Base-by-base conservation (phyloP, 2,888 invertebrate species). In the Tanytarsus gracilentus region DNA sequence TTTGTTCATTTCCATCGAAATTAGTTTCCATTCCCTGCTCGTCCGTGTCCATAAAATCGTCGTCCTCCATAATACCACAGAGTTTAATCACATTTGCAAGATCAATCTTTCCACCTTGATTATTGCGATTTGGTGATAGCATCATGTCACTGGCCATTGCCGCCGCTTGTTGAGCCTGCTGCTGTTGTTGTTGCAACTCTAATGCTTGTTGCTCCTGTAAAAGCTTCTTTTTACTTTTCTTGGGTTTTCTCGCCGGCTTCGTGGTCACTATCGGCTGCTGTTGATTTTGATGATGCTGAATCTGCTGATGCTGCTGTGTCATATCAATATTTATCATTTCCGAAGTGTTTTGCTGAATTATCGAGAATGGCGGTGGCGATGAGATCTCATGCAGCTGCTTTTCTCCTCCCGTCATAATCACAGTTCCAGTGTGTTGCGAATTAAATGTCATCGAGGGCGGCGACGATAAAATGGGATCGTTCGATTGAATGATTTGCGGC, bases 51-150 rank as follows among this genome's bases (percentile, higher is more conserved):
- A 68, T 71, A 48, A 72, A 73, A 64, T 85, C 85, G 63, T 82
- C 82, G 63, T 84, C 85, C 56, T 83, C 84, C 63, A 82, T 83
- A 61, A 74, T 74, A 73, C 85, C 82, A 52, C 85, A 84, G 62
- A 85, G 75, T 70, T 85, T 85, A 81, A 85, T 85, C 36, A 85
- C 82, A 71, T 83, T 84, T 58, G 84, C 84, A 65, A 85, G 76
- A 71, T 85, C 85, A 59, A 85, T 70, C 68, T 81, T 80, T 11
- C 73, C 72, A 48, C 58, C 48, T 6, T 36, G 14, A n/a, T 21
- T 39, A 11, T 52, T 61, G 44, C 51, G 40, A 26, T 23, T 18
- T 44, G 58, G 48, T 18, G 48, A 48, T 29, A 58, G 40, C 48
- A 48, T 48, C 5, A 6, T 11, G 3, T 44, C 18, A 2, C 11